Evolutionary conservation across 2,888 invertebrate species (phyloP), one percentile per base, ranked within the genome.

Genomic region (Mellilla xanthometata): DNA sequence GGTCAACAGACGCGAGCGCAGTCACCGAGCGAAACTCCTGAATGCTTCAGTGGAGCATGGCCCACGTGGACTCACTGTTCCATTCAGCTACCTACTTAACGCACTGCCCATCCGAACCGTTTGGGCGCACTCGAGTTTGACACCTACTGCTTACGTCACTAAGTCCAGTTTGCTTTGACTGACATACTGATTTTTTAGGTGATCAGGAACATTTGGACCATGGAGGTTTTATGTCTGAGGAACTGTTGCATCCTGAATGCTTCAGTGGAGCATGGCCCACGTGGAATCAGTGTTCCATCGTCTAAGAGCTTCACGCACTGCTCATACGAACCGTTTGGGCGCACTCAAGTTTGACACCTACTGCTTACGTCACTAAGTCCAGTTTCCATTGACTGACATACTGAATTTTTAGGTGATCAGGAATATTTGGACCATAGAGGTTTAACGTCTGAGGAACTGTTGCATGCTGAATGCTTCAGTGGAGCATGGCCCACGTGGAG

Each of bases 11-110:
- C 24, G 32, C 43, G 43, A 45, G 45, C 31, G 10, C 26, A 30
- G 39, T 23, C 63, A 65, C 39, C 28, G 28, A 68, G 24, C 24
- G 24, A 24, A 8, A 24, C 24, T 39, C 47, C 47, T 49, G 13
- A 54, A 47, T 60, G 62, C 54, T 61, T 48, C 58, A 57, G 45
- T 63, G 54, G 52, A 53, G 54, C 56, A 54, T 55, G 35, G 28
- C 23, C 52, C 54, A 55, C 49, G 59, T 50, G 58, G 39, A 30
- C 6, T 27, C 56, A 55, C 4, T 13, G 19, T 39, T 28, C 46
- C 46, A 34, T 39, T 30, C 34, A 33, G 29, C 12, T 39, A 30
- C 19, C 19, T 30, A 29, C 34, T 44, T 51, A 45, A 51, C 46
- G 51, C 46, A 46, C 36, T 46, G 41, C 19, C 26, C 11, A n/a